Conservation (phyloP, 2,113 vertebrate genomes). For the Mustela nigripes region DNA sequence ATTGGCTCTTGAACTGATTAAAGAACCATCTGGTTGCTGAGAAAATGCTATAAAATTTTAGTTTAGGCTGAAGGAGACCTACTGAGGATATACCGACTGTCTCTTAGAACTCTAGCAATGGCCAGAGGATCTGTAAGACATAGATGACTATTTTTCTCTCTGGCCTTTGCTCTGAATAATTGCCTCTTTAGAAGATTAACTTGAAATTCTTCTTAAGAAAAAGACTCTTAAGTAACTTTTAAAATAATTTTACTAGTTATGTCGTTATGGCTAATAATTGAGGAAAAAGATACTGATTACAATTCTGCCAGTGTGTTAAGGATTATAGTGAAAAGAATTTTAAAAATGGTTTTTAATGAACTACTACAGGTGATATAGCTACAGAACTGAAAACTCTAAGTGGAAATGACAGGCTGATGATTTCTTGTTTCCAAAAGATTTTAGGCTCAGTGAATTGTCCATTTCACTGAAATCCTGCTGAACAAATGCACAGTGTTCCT, state of each 20-base stretch:
- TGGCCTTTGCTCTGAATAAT: not conserved
- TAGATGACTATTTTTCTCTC: not conserved
- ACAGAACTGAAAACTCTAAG: not conserved
- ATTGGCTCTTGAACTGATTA: not conserved
- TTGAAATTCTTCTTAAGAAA: not conserved
- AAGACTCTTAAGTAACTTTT: not conserved
- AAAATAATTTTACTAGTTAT: not conserved
- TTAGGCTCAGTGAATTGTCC: constrained; percentile 10
- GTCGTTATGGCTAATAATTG: not conserved
- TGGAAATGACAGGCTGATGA: not conserved
- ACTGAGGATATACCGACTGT: not conserved
- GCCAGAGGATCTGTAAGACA: fast-evolving
- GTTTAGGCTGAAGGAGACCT: not conserved
- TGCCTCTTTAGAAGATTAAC: not conserved
- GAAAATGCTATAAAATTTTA: not conserved
- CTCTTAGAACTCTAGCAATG: not conserved
- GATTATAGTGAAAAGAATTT: not conserved
- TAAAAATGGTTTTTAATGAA: constrained; percentile 7
- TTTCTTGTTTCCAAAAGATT: constrained; percentile 5
- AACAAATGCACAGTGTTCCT: not conserved
- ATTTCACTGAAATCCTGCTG: not conserved
- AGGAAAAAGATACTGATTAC: not conserved
- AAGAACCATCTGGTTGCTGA: not conserved
- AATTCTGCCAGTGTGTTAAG: not conserved
- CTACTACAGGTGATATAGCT: not conserved